Evolutionary conservation across 1,140 invertebrate species (phyloP).

Genomic region (Papilio polyxenes): DNA sequence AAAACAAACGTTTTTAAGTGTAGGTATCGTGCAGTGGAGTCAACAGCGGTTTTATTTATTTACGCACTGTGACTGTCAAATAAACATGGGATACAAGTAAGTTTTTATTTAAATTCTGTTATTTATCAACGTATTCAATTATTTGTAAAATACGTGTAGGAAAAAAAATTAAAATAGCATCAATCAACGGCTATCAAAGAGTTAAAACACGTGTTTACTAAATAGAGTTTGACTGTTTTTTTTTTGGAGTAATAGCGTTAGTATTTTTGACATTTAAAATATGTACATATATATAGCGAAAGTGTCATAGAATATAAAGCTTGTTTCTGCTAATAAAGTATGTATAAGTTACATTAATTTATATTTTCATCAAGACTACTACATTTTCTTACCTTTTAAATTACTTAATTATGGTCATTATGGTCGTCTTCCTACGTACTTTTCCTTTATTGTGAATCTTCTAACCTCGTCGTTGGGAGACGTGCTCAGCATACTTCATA

Average conservation of each 20-base stretch:
- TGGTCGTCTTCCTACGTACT: neutral
- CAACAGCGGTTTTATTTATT: slow-evolving; percentile 42
- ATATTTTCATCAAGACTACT: neutral
- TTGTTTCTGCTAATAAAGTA: neutral
- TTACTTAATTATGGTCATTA: neutral
- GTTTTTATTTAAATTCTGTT: neutral
- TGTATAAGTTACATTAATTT: neutral
- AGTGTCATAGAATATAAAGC: too few species aligned
- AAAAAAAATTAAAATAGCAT: neutral
- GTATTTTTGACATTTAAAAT: too few species aligned
- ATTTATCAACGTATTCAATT: neutral
- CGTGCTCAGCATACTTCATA: slow-evolving; percentile 9
- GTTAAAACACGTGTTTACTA: too few species aligned
- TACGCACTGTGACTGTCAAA: slow-evolving; percentile 31
- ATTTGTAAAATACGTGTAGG: neutral
- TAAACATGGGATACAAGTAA: slow-evolving; percentile 50
- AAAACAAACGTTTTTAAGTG: slow-evolving; percentile 55
- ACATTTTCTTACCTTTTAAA: neutral
- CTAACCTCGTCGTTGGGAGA: neutral
- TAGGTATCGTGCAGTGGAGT: slow-evolving; percentile 47
- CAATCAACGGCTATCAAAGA: too few species aligned
- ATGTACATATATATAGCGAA: too few species aligned
- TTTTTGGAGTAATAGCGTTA: too few species aligned
- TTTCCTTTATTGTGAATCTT: slow-evolving; percentile 11
- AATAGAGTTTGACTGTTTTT: too few species aligned